Base-by-base conservation (phyloP, 1,140 invertebrate species). In the Hylaeus volcanicus region DNA sequence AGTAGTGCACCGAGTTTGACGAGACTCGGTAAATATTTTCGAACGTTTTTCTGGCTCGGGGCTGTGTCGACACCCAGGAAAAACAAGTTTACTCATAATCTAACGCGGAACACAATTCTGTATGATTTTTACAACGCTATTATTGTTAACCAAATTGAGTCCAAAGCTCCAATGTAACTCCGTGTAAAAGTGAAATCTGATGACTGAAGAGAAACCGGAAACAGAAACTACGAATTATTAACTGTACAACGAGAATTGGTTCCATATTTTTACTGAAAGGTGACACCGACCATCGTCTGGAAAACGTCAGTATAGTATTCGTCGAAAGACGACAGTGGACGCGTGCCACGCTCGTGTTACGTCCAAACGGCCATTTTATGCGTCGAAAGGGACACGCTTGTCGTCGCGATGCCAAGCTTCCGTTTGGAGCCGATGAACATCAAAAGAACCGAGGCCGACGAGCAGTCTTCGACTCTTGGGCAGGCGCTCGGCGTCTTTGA, bases 401-500 rank as follows among this genome's bases (percentile, higher is more conserved):
- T 77, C 74, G 53, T 64, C 74, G 12, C 45, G 48, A 48, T 48
- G 74, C 58, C 72, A 43, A 37, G 53, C 48, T 78, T 77, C 80
- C 74, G 66, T 58, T 70, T 37, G 66, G 39, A 78, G 69, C 41
- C 66, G 65, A 39, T 6, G 14, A 39, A 82, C 61, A 64, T 81
- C 65, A 81, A 81, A 81, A 6, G 66, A 64, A 55, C 55, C n/a
- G 56, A 64, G 0, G 9, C 65, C 55, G 43, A 15, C 70, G 48
- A 9, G 37, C 41, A 64, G 56, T 60, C n/a, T 64, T 69, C 37
- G 43, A 11, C 8, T 11, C 5, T 43, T 1, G 39, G 41, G 26
- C 26, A 53, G 70, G 66, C 78, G 78, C 15, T 61, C 43, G 71
- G 43, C 63, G 37, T 55, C 78, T 80, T 79, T 74, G 77, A 79